Conservation (phyloP, 2,888 invertebrate species). For the Fragum whitleyi region DNA sequence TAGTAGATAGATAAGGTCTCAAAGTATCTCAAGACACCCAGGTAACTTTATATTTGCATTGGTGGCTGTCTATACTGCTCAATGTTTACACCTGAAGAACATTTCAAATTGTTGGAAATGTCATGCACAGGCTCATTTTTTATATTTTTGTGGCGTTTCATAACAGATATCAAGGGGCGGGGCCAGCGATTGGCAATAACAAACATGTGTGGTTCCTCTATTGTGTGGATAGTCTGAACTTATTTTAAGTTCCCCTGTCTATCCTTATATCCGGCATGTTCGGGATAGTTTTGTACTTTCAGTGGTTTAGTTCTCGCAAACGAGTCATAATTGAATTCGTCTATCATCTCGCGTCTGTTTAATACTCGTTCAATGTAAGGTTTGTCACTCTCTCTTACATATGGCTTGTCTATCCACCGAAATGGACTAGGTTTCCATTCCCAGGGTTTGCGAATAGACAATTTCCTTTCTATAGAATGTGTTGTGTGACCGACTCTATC, state of each 20-base stretch:
- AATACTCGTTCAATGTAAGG: slow-evolving; percentile 64
- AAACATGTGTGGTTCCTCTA: no score
- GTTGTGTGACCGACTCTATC: slow-evolving; percentile 60
- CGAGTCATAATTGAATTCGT: slow-evolving; percentile 62
- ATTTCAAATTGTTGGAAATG: no score
- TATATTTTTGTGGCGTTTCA: no score
- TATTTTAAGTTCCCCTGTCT: slow-evolving; percentile 52
- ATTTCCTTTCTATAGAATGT: slow-evolving; percentile 60
- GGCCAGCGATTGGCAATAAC: no score
- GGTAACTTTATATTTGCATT: no score
- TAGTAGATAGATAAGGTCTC: no score
- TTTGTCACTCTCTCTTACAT: slow-evolving; percentile 62
- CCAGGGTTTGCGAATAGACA: slow-evolving; percentile 63
- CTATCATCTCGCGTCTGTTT: slow-evolving; percentile 60
- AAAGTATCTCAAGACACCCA: no score
- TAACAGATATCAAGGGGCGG: no score
- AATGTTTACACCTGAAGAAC: no score
- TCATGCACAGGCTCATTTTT: no score
- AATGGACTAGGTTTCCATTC: slow-evolving; percentile 66
- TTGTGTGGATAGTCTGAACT: neutral
- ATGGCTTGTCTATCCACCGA: slow-evolving; percentile 64
- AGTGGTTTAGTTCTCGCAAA: slow-evolving; percentile 61
- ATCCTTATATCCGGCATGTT: slow-evolving; percentile 59
- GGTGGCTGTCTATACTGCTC: no score
- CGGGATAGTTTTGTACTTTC: slow-evolving; percentile 57